Base-by-base conservation (phyloP, 23 tunicate genomes). In the Styela clava region DNA sequence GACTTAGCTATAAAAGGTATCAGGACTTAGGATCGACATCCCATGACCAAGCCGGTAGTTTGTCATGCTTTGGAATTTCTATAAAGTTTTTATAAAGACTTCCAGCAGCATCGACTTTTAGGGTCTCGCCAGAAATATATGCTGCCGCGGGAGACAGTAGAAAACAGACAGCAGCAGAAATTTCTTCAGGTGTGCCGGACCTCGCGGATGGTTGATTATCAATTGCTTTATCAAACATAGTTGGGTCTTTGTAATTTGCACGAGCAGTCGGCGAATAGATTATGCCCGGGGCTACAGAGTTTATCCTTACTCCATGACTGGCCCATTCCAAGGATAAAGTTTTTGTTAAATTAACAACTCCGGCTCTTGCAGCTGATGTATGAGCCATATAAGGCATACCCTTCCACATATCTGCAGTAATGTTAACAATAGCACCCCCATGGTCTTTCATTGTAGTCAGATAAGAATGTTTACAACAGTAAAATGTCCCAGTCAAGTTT, bases 401-500 rank as follows among this genome's bases (percentile, higher is more conserved):
- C 51, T 61, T 79, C 62, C 74, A 22, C 36, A 61, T 64, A 0
- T 61, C 68, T 16, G 83, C 28, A 20, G 28, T 37, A 35, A 79
- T 79, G 77, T 79, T 79, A 22, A 79, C 83, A 27, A 79, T 79
- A n/a, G 36, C 34, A 16, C 83, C 83, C 12, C 83, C 83, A 27
- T 79, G 68, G 12, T 79, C 83, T 18, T 79, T 31, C 83, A 79
- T 79, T 21, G 30, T 20, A 16, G 68, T 12, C 56, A 88, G 76
- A 64, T 78, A 95, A 1, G 84, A 92, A 23, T 83, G 84, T 51
- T 95, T 84, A 35, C 95, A 86, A 73, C 99, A 95, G 35, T 82
- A 52, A 74, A 92, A 95, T n/a, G 99, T 86, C 33, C 99, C 99
- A 21, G 91, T 95, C 21, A 95, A 74, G 72, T 95, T 95, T 26